These are phyloP conservation scores for Crioceris asparagi DNA, from an alignment of 2,888 invertebrate genomes.

Conservation along the genomic window DNA sequence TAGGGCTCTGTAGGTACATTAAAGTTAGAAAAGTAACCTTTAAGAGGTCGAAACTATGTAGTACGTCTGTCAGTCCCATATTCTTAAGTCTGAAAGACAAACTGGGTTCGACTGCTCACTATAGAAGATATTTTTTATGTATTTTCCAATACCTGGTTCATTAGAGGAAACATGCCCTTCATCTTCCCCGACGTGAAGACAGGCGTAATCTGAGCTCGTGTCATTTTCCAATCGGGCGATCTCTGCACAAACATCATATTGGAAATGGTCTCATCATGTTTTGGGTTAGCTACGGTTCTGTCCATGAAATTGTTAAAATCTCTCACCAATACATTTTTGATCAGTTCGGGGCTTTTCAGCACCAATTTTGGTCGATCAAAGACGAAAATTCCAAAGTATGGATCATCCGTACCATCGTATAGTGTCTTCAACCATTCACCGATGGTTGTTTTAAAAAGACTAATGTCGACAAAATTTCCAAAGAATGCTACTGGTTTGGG, in stretches of 20 bases:
- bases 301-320: constrained; percentile 42
- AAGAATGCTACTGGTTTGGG: constrained; percentile 14
- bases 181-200: constrained; percentile 46
- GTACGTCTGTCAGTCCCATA: no score
- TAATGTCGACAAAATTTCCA: constrained; percentile 14
- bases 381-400: constrained; percentile 40
- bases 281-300: constrained; percentile 19
- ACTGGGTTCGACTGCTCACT: neutral
- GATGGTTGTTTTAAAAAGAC: constrained; percentile 9
- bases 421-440: constrained; percentile 11
- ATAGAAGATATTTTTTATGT: constrained; percentile 27
- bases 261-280: neutral
- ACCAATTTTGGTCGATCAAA: constrained; percentile 40
- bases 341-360: constrained; percentile 38
- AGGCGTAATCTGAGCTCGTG: constrained; percentile 43
- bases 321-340: constrained; percentile 39
- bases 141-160: constrained; percentile 33
- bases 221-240: constrained; percentile 43
- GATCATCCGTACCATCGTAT: constrained; percentile 15
- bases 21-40: no score
- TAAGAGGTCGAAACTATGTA: no score
- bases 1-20: no score
- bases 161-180: constrained; percentile 42
- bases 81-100: no score
- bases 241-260: constrained; percentile 18